Percentiles rank a stretch among this genome's conserved stretches.
Evolutionary conservation across 2,888 invertebrate species (phyloP).

Genomic region (Acleris sparsana): DNA sequence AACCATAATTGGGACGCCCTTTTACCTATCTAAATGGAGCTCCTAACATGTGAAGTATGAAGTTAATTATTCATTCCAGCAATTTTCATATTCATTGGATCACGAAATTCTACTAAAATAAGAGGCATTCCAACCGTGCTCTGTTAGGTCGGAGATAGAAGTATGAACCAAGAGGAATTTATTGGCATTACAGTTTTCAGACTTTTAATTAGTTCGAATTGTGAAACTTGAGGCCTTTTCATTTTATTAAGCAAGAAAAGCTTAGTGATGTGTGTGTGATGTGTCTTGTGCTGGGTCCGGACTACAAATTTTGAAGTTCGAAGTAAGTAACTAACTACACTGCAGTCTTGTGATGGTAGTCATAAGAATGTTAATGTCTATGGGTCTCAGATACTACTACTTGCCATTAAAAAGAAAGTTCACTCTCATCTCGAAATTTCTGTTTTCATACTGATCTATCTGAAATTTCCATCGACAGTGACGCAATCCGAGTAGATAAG

Average conservation of each 20-base stretch:
- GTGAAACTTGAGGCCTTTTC: background rate
- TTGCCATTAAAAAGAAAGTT: too few relatives aligned
- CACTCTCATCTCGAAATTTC: too few relatives aligned
- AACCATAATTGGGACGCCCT: background rate
- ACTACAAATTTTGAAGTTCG: too few relatives aligned
- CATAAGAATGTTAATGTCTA: too few relatives aligned
- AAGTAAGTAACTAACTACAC: too few relatives aligned
- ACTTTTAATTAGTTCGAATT: conserved; percentile 5
- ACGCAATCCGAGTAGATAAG: too few relatives aligned
- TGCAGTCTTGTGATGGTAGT: too few relatives aligned
- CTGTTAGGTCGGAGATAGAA: background rate
- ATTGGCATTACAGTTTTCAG: background rate
- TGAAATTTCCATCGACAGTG: too few relatives aligned
- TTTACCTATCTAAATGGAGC: background rate
- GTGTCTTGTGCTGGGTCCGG: too few relatives aligned
- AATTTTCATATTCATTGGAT: conserved; percentile 18
- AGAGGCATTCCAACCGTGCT: background rate
- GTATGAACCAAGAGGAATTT: conserved; percentile 1
- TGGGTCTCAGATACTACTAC: too few relatives aligned
- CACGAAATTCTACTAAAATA: conserved; percentile 9
- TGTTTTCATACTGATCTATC: too few relatives aligned
- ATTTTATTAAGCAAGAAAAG: background rate
- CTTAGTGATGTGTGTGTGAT: background rate
- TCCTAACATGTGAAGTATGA: conserved; percentile 1
- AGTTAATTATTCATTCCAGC: conserved; percentile 17